Evolutionary conservation across 2,113 vertebrate species (phyloP).

Genomic region (Cyprinodon brontotheroides): DNA sequence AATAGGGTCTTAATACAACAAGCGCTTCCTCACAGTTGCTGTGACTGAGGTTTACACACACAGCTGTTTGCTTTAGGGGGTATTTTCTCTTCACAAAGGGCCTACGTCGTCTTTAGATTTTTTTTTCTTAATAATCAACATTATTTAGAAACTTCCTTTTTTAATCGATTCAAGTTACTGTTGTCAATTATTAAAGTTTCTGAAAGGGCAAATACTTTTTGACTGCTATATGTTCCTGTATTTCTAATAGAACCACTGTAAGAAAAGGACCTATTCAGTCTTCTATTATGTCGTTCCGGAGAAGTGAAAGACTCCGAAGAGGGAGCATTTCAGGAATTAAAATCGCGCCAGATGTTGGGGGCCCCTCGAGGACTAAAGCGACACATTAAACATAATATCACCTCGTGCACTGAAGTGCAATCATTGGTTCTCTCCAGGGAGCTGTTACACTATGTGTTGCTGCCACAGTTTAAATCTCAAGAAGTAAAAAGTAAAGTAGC

Average conservation of each 20-base stretch:
- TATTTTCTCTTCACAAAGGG: background rate
- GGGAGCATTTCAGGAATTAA: constrained; percentile 50
- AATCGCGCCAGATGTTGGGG: constrained; percentile 70
- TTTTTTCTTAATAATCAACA: background rate
- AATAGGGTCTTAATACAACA: background rate
- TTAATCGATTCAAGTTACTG: background rate
- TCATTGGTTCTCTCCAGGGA: constrained; percentile 67
- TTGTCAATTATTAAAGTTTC: background rate
- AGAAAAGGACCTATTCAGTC: constrained; percentile 11
- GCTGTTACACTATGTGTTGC: constrained; percentile 69
- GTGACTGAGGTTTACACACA: background rate
- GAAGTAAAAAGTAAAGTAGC: constrained; percentile 60
- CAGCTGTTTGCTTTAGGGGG: background rate
- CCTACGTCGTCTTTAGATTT: background rate
- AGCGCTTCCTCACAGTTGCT: background rate
- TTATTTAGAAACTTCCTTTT: background rate
- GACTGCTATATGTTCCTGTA: background rate
- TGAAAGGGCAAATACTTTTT: background rate
- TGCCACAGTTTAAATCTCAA: constrained; percentile 70
- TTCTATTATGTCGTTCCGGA: constrained; percentile 17
- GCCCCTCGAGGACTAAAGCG: constrained; percentile 68
- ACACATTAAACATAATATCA: constrained; percentile 79
- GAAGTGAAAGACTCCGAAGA: constrained; percentile 27
- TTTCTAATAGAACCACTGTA: constrained; percentile 4
- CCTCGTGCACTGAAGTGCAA: constrained; percentile 68